phyloP scores from a whole-genome alignment of 1,140 invertebrate genomes.

The Pissodes strobi region DNA sequence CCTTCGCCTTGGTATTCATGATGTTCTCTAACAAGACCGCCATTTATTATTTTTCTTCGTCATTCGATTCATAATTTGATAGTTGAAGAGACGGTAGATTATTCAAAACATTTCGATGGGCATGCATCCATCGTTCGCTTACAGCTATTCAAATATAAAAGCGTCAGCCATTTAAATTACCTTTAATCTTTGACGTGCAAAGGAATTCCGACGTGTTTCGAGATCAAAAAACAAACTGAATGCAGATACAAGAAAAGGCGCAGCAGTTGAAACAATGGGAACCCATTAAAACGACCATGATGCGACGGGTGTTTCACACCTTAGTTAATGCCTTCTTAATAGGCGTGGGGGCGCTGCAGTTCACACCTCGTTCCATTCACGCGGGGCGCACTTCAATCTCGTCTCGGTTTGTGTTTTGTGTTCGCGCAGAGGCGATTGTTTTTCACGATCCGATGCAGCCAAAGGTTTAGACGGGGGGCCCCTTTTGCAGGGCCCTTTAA shows the following conservation, averaged over 20 bases:
- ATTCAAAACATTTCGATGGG: too few relatives aligned
- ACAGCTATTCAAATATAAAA: background rate
- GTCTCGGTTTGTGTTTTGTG: conserved; percentile 12
- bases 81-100: too few relatives aligned
- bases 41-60: too few relatives aligned
- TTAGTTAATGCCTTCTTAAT: conserved; percentile 39
- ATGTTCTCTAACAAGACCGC: too few relatives aligned
- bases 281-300: conserved; percentile 36
- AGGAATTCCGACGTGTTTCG: conserved; percentile 17
- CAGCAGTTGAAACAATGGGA: conserved; percentile 33
- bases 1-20: too few relatives aligned
- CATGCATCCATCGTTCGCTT: too few relatives aligned
- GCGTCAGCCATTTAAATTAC: background rate
- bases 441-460: background rate
- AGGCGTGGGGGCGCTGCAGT: conserved; percentile 33
- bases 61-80: too few relatives aligned
- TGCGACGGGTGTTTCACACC: conserved; percentile 37
- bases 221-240: conserved; percentile 13
- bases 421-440: conserved; percentile 17
- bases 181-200: background rate
- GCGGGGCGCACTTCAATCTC: conserved; percentile 29
- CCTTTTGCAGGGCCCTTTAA: background rate
- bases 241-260: conserved; percentile 23
- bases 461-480: background rate
- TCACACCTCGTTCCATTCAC: conserved; percentile 35